Evolutionary conservation across 1,140 invertebrate species (phyloP).

Genomic region (Drosophila pruinosa): DNA sequence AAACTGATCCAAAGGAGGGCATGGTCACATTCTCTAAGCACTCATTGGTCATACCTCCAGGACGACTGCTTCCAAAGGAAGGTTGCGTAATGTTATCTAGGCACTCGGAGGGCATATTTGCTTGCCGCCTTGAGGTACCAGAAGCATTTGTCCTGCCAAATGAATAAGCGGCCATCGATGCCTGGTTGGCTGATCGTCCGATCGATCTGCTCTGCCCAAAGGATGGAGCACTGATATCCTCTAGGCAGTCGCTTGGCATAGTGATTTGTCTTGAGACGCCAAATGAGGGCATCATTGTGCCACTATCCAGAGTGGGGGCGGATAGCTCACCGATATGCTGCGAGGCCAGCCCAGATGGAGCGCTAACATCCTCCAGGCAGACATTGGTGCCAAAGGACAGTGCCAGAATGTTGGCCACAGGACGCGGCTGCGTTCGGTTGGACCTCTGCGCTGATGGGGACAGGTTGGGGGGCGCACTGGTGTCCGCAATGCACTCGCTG

Average conservation of each 20-base stretch:
- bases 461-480: slow-evolving; percentile 17
- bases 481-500: slow-evolving; percentile 33
- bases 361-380: slow-evolving; percentile 21
- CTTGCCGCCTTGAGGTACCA: not conserved
- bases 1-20: slow-evolving; percentile 1
- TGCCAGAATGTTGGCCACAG: not conserved
- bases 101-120: not conserved
- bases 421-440: not conserved
- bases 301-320: not conserved
- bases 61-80: not conserved
- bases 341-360: not conserved
- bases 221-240: not conserved
- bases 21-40: not conserved
- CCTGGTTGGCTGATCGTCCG: too few species aligned
- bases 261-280: too few species aligned
- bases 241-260: not conserved
- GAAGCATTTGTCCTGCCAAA: not conserved
- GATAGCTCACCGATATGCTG: too few species aligned
- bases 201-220: not conserved
- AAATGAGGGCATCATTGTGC: not conserved
- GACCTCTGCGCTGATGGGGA: not conserved
- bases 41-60: not conserved
- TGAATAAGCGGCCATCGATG: slow-evolving; percentile 9
- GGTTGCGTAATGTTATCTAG: not conserved
- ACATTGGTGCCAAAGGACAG: slow-evolving; percentile 6